Evolutionary conservation across 2,113 vertebrate genomes (phyloP).

Genomic region (Elanoides forficatus): DNA sequence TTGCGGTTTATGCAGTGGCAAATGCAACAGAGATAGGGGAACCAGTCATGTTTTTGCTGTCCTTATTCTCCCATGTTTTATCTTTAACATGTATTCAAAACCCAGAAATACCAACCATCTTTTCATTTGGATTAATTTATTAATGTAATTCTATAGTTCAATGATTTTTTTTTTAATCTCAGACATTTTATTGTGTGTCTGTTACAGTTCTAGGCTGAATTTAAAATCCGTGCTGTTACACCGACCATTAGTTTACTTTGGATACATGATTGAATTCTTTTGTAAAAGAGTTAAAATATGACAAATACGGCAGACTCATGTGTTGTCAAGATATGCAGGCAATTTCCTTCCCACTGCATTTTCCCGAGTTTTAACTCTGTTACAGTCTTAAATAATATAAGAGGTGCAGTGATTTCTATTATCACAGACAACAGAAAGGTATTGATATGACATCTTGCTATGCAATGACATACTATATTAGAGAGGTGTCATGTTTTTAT

Average conservation of each 20-base stretch:
- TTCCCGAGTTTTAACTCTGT: constrained; percentile 4
- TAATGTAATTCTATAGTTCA: background rate
- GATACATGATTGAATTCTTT: background rate
- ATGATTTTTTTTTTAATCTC: background rate
- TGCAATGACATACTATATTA: background rate
- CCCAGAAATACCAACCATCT: background rate
- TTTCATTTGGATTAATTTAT: background rate
- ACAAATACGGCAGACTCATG: background rate
- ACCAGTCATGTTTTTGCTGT: background rate
- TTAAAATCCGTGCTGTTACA: background rate
- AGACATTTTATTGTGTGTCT: background rate
- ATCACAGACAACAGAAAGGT: constrained; percentile 46
- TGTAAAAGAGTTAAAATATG: constrained; percentile 11
- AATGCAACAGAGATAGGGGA: background rate
- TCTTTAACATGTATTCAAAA: background rate
- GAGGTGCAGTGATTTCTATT: constrained; percentile 14
- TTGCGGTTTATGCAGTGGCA: background rate
- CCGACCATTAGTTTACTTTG: background rate
- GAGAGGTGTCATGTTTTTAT: background rate
- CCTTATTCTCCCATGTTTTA: background rate
- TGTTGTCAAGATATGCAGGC: constrained; percentile 27
- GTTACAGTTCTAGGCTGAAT: background rate
- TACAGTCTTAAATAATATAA: constrained; percentile 25
- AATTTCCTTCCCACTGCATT: constrained; percentile 16
- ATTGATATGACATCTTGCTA: background rate